Evolutionary conservation across 2,888 invertebrate species (phyloP).

Genomic region (Coleophora deauratella): DNA sequence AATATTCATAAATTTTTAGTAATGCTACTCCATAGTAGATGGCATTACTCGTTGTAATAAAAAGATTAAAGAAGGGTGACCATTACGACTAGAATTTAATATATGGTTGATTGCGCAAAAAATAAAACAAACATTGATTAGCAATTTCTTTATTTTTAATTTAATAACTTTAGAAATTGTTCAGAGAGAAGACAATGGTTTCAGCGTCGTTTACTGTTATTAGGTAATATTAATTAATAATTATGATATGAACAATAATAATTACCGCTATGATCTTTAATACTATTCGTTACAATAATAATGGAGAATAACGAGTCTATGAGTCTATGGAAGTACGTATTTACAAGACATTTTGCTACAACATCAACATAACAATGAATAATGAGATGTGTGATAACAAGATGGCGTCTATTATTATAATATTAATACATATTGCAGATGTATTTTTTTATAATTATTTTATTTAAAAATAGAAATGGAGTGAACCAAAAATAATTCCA

Average conservation of each 20-base stretch:
- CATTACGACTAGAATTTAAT: no score
- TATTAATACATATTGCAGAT: constrained; percentile 25
- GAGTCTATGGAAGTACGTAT: constrained; percentile 54
- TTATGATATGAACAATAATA: constrained; percentile 82
- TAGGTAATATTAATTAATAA: constrained; percentile 70
- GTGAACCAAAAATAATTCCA: no score
- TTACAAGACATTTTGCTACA: constrained; percentile 46
- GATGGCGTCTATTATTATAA: constrained; percentile 20
- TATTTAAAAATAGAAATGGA: no score
- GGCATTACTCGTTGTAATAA: no score
- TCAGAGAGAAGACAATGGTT: constrained; percentile 82
- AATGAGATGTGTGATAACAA: no score
- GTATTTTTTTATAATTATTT: not conserved
- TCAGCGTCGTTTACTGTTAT: constrained; percentile 51
- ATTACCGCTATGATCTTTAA: constrained; percentile 66
- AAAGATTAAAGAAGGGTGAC: no score
- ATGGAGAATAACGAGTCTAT: constrained; percentile 62
- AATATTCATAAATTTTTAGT: no score
- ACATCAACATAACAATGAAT: constrained; percentile 49
- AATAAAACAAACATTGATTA: constrained; percentile 58
- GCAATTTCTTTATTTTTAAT: constrained; percentile 75
- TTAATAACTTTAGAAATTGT: constrained; percentile 84
- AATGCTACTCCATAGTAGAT: no score
- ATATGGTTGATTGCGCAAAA: no score
- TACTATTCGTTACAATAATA: constrained; percentile 57